Percentiles rank a stretch among this genome's conserved stretches.
Evolutionary conservation across 1,140 invertebrate species (phyloP).

Genomic region (Cydia strobilella): DNA sequence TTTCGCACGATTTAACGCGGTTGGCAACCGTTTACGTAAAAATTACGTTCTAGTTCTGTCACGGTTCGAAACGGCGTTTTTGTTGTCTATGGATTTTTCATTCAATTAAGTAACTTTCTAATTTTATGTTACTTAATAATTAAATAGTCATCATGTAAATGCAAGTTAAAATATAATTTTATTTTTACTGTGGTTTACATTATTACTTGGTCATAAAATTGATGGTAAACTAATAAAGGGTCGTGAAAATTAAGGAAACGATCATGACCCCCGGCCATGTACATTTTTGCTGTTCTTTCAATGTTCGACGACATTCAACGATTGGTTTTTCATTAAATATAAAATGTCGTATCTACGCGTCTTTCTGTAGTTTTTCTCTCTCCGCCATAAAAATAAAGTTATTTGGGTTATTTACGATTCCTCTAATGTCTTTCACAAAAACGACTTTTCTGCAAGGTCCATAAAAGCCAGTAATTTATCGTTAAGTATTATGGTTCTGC

Average conservation of each 20-base stretch:
- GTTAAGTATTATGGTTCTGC: constrained; percentile 13
- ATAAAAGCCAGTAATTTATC: constrained; percentile 25
- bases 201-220: constrained; percentile 9
- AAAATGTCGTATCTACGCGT: background rate
- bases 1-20: constrained; percentile 26
- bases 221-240: constrained; percentile 8
- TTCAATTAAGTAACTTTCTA: constrained; percentile 16
- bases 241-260: constrained; percentile 13
- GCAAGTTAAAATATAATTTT: constrained; percentile 1
- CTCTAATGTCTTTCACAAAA: constrained; percentile 27
- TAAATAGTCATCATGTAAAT: background rate
- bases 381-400: constrained; percentile 30
- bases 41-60: constrained; percentile 17
- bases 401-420: constrained; percentile 31
- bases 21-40: constrained; percentile 25
- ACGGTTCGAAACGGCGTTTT: constrained; percentile 14
- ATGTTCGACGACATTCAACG: background rate
- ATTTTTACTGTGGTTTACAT: background rate
- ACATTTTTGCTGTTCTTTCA: background rate
- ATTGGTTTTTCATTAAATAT: background rate
- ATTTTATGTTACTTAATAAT: background rate
- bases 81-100: constrained; percentile 26
- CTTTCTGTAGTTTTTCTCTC: background rate
- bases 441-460: constrained; percentile 25
- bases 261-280: constrained; percentile 7